Conservation (phyloP, 2,888 invertebrate species). For the Morpho achilles region DNA sequence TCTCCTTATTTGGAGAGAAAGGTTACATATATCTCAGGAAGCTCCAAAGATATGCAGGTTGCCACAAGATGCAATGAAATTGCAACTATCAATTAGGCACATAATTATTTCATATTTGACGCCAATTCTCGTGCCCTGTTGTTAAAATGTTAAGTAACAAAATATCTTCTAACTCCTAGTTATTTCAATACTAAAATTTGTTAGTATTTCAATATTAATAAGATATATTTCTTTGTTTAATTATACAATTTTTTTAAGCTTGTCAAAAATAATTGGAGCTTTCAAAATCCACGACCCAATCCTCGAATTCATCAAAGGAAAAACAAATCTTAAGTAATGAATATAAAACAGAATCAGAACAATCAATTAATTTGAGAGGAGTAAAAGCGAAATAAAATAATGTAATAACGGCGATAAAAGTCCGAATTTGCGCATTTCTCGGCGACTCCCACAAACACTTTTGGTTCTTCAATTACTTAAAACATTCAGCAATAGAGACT, state of each 20-base stretch:
- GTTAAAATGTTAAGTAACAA: too few species aligned
- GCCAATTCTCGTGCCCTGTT: too few species aligned
- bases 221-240: not conserved
- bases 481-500: slow-evolving; percentile 68
- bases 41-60: too few species aligned
- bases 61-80: too few species aligned
- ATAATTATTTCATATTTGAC: too few species aligned
- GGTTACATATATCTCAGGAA: too few species aligned
- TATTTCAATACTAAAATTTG: too few species aligned
- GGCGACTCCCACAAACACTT: slow-evolving; percentile 67
- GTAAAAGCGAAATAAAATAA: slow-evolving; percentile 29
- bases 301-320: slow-evolving; percentile 20
- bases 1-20: too few species aligned
- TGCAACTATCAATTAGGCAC: too few species aligned
- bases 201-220: too few species aligned
- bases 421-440: slow-evolving; percentile 43
- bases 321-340: slow-evolving; percentile 22
- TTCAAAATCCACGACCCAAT: slow-evolving; percentile 27
- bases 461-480: slow-evolving; percentile 72
- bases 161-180: too few species aligned
- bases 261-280: not conserved
- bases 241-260: not conserved
- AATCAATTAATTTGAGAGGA: slow-evolving; percentile 32
- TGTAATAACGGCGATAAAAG: slow-evolving; percentile 37
- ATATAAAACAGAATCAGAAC: slow-evolving; percentile 31